Percentiles rank a stretch among this genome's conserved stretches.
Conservation (phyloP, 2,797 vertebrate species). For the Lates japonicus region DNA sequence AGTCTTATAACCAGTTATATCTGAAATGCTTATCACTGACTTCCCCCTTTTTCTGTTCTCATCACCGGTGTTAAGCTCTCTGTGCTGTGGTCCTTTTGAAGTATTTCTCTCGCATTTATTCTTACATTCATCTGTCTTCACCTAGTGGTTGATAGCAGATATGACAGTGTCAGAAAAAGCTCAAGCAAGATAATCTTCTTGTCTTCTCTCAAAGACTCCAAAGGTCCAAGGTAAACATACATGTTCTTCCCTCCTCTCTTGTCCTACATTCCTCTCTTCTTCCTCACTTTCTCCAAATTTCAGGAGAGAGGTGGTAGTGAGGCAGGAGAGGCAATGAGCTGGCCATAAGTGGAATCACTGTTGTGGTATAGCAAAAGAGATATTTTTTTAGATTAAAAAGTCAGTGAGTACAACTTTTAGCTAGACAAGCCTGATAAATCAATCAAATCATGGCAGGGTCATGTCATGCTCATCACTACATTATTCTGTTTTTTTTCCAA, state of each 20-base stretch:
- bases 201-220: not conserved
- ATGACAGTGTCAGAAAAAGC: not conserved
- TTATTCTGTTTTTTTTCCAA: no score
- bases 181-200: not conserved
- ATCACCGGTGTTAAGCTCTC: not conserved
- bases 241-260: not conserved
- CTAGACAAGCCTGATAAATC: not conserved
- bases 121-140: constrained; percentile 29
- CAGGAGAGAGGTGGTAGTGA: not conserved
- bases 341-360: not conserved
- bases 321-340: not conserved
- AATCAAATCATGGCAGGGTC: no score
- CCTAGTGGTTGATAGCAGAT: constrained; percentile 37
- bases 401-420: no score
- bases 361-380: not conserved
- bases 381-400: not conserved
- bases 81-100: not conserved
- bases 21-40: not conserved
- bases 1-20: not conserved
- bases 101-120: constrained; percentile 6
- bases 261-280: not conserved
- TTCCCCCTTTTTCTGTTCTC: not conserved
- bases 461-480: no score
- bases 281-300: not conserved
- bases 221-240: not conserved